Conservation (phyloP, 1,140 invertebrate species). For the Sarcophaga bullata region DNA sequence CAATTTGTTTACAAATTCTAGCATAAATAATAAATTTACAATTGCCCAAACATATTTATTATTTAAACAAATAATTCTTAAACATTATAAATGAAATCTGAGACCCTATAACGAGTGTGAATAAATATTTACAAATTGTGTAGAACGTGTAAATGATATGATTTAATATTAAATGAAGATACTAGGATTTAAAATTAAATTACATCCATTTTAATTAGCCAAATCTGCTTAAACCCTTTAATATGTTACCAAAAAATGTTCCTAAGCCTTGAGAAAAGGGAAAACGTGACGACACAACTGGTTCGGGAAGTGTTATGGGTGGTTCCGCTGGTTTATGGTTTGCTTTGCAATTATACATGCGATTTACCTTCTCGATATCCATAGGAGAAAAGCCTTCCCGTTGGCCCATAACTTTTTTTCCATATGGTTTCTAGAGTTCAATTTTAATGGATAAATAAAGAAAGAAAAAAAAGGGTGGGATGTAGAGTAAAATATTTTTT, state of each 20-base stretch:
- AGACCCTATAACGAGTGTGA: too few relatives aligned
- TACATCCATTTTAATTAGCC: neutral
- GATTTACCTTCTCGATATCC: constrained; percentile 79
- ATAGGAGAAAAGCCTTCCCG: constrained; percentile 76
- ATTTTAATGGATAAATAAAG: neutral
- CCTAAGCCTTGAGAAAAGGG: neutral
- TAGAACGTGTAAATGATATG: too few relatives aligned
- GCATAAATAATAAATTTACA: too few relatives aligned
- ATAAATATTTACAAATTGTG: too few relatives aligned
- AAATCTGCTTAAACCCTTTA: neutral
- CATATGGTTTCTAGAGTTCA: constrained; percentile 48
- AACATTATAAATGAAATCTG: too few relatives aligned
- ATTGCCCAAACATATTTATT: too few relatives aligned
- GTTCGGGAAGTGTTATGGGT: neutral
- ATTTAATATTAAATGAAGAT: too few relatives aligned
- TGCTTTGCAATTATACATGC: constrained; percentile 77
- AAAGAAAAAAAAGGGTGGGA: neutral
- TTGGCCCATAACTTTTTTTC: constrained; percentile 70
- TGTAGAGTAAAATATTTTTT: too few relatives aligned
- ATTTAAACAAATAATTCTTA: too few relatives aligned
- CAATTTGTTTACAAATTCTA: too few relatives aligned
- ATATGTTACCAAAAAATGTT: neutral
- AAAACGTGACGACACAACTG: neutral
- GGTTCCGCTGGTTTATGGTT: neutral
- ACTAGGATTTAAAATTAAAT: too few relatives aligned